Evolutionary conservation across 2,797 vertebrate species (phyloP).

Genomic region (Microctenopoma steveboyesi): DNA sequence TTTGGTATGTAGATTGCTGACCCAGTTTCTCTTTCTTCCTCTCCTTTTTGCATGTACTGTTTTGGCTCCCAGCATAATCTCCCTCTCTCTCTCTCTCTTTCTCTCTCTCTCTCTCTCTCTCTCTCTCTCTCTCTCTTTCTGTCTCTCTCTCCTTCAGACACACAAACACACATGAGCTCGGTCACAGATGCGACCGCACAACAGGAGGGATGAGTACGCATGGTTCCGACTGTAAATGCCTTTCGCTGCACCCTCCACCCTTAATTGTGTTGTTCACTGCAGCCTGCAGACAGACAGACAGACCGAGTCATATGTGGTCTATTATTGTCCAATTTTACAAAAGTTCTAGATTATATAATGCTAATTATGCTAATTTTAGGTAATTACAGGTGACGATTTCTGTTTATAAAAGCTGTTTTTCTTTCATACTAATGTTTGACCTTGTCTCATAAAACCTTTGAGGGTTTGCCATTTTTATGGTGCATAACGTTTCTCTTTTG

Average conservation of each 20-base stretch:
- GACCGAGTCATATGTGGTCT: conserved; percentile 8
- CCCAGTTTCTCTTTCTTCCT: conserved; percentile 79
- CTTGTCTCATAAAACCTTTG: conserved; percentile 32
- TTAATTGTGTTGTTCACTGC: conserved; percentile 6
- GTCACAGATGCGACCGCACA: conserved; percentile 60
- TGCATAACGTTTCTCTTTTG: neutral
- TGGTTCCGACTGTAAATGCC: conserved; percentile 45
- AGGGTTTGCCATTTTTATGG: conserved; percentile 19
- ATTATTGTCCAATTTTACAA: conserved; percentile 5
- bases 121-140: conserved; percentile 53
- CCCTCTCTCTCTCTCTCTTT: conserved; percentile 52
- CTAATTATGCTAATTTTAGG: conserved; percentile 5
- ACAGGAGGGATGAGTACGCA: conserved; percentile 53
- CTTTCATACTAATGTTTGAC: conserved; percentile 28
- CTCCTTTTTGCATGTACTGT: conserved; percentile 68
- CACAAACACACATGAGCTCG: conserved; percentile 38
- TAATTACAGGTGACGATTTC: conserved; percentile 12
- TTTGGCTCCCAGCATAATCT: conserved; percentile 81
- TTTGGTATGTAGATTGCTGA: conserved; percentile 83
- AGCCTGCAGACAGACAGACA: conserved; percentile 23
- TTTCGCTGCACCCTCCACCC: conserved; percentile 18
- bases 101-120: conserved; percentile 30
- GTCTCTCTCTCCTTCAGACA: conserved; percentile 14
- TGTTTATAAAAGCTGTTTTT: conserved; percentile 9
- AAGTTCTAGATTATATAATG: conserved; percentile 14